Base-by-base conservation (phyloP, 2,797 vertebrate genomes). In the Orientallactaga sibirica region DNA sequence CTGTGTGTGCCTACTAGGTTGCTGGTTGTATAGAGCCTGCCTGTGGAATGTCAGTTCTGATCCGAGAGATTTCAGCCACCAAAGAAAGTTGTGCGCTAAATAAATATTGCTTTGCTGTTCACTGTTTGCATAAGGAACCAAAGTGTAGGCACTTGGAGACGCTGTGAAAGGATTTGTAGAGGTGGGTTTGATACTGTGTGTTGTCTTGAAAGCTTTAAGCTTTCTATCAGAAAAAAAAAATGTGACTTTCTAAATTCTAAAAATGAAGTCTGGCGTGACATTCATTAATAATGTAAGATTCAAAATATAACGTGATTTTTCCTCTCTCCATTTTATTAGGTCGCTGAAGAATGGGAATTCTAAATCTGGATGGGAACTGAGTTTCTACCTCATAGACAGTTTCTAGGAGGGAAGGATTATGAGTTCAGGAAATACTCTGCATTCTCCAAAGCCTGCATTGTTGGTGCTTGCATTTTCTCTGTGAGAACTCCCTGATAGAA, bases 361-460 rank as follows among this genome's bases (percentile, higher is more conserved):
- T 83, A 85, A 90, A 82, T 92, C 52, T 58, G 29, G 68, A 58
- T 86, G 64, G 41, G 61, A 70, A 91, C 52, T 86, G 66, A 86
- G 85, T 92, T 91, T 95, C 80, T 94, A 78, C 24, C 33, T 70
- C 11, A 2, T 22, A 61, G 78, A 73, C 27, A 43, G 48, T 79
- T 94, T 96, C 84, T 87, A 83, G 41, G 75, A 87, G 33, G 55
- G 78, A 86, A 90, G 74, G 68, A 86, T 90, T 84, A 52, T 33
- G 73, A 88, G 80, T 68, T 92, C 95, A 97, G 95, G 93, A 96
- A 95, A 95, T 97, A 73, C 77, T 92, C 82, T 18, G 83, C 78
- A 95, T 97, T 95, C 94, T 95, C 93, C 37, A 92, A 96, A 91
- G 92, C 55, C 96, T 93, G 19, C 61, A 79, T 77, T 93, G 73